Conservation (phyloP, 2,113 vertebrate species). For the Aleadryas rufinucha region DNA sequence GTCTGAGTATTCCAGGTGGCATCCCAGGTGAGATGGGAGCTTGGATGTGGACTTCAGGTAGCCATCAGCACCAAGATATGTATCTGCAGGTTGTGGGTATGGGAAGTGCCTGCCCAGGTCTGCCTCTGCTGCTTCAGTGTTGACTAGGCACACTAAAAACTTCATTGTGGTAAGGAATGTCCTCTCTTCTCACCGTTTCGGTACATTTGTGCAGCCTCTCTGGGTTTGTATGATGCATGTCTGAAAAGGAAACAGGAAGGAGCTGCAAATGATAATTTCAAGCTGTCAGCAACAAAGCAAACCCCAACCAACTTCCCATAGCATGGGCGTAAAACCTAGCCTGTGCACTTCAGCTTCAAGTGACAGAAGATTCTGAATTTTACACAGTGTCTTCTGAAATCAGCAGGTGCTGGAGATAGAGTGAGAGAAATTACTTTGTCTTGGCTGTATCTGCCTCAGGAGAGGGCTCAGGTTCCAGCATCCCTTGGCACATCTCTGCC, state of each 20-base stretch:
- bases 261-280: neutral
- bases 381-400: neutral
- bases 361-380: neutral
- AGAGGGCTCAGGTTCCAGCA: neutral
- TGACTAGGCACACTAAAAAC: neutral
- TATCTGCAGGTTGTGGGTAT: neutral
- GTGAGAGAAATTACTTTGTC: neutral
- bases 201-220: neutral
- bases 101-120: neutral
- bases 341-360: neutral
- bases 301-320: neutral
- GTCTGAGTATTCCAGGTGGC: neutral
- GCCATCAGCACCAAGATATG: neutral
- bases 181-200: neutral
- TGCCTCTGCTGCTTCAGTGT: neutral
- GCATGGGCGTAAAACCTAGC: neutral
- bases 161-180: neutral
- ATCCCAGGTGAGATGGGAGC: neutral
- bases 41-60: rapidly evolving
- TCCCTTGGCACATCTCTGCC: neutral
- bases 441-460: neutral
- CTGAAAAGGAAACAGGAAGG: neutral
- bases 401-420: neutral
- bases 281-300: neutral
- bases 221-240: neutral